phyloP scores from a whole-genome alignment of 2,888 invertebrate species.

The Brenthis daphne region DNA sequence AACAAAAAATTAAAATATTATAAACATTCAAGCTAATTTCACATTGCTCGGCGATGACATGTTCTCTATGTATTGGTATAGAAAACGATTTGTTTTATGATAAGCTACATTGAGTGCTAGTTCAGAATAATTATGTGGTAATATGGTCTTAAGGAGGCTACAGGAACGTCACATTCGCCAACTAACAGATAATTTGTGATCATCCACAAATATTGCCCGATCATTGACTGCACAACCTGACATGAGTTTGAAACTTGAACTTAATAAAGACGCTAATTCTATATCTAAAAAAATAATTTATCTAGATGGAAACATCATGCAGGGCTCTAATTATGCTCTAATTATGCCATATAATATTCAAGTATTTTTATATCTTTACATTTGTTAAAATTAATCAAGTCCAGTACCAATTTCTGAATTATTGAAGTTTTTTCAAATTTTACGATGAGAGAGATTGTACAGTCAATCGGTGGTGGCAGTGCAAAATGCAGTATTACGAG shows the following conservation, averaged over 20 bases:
- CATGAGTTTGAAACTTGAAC: slow-evolving; percentile 30
- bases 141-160: slow-evolving; percentile 74
- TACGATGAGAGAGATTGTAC: slow-evolving; percentile 60
- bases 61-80: slow-evolving; percentile 4
- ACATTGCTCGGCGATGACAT: slow-evolving; percentile 14
- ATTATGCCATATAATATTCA: neutral
- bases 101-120: slow-evolving; percentile 69
- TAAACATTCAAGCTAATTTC: slow-evolving; percentile 14
- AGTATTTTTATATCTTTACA: neutral
- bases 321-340: neutral
- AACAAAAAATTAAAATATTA: slow-evolving; percentile 5
- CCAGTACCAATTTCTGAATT: slow-evolving; percentile 6
- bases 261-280: slow-evolving; percentile 5
- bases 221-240: slow-evolving; percentile 74
- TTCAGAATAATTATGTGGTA: slow-evolving; percentile 54
- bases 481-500: slow-evolving; percentile 68
- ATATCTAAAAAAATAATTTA: slow-evolving; percentile 4
- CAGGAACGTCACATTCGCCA: slow-evolving; percentile 77
- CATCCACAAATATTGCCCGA: slow-evolving; percentile 59
- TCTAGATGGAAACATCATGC: slow-evolving; percentile 10
- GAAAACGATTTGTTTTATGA: slow-evolving; percentile 67
- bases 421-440: neutral
- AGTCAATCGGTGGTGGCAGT: slow-evolving; percentile 66
- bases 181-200: slow-evolving; percentile 74
- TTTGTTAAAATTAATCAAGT: slow-evolving; percentile 2